Evolutionary conservation across 2,888 invertebrate species (phyloP).

Genomic region (Polyommatus iphigenia): DNA sequence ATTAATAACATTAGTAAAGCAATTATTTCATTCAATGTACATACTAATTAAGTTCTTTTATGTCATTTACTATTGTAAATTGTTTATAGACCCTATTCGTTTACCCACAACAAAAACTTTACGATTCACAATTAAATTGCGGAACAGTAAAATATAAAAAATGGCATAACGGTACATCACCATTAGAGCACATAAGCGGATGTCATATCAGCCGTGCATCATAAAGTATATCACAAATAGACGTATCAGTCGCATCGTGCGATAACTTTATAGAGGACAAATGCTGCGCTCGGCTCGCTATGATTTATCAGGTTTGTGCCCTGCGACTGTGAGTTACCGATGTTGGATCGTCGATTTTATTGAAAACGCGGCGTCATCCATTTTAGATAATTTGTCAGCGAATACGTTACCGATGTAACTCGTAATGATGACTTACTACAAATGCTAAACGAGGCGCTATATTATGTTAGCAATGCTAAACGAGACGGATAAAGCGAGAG

Average conservation of each 20-base stretch:
- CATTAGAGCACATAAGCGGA: neutral
- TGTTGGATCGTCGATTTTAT: constrained; percentile 33
- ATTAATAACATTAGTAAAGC: neutral
- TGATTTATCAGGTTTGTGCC: constrained; percentile 51
- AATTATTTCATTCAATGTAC: neutral
- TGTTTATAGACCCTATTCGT: neutral
- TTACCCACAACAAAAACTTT: neutral
- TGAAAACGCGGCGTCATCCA: constrained; percentile 30
- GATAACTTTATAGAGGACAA: constrained; percentile 29
- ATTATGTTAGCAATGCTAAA: too few species aligned
- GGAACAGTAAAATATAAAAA: neutral
- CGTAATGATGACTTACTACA: neutral
- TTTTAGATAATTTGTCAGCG: constrained; percentile 25
- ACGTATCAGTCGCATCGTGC: constrained; percentile 22
- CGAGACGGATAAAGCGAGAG: neutral
- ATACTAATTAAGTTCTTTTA: too few species aligned
- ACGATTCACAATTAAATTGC: neutral
- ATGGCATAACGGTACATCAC: neutral
- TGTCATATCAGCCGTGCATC: constrained; percentile 23
- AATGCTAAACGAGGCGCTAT: neutral
- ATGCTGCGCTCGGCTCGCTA: constrained; percentile 35
- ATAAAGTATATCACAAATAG: constrained; percentile 31
- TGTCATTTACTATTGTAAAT: neutral
- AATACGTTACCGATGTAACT: neutral
- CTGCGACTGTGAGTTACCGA: constrained; percentile 34